Conservation (phyloP, 30 jellyfish, hydroid and myxozoan genomes). For the Sanderia malayensis region DNA sequence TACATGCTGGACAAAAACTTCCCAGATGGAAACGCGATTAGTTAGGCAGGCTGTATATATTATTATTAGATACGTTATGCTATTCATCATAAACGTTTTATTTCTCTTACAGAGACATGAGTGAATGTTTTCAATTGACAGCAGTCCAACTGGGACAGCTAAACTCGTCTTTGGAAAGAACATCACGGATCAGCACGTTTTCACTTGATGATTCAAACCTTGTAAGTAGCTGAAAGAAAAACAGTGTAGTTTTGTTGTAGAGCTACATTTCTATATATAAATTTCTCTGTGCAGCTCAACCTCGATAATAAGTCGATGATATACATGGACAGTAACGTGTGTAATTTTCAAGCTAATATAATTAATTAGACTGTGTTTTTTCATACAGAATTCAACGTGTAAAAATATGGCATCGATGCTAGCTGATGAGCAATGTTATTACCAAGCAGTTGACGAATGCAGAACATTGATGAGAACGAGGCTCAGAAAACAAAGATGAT, state of each 20-base stretch:
- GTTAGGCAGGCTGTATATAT: background rate
- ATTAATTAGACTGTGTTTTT: no score
- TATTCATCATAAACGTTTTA: background rate
- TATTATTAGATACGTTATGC: background rate
- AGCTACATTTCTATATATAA: background rate
- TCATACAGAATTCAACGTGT: slow-evolving; percentile 20
- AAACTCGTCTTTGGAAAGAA: background rate
- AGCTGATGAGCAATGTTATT: slow-evolving; percentile 36
- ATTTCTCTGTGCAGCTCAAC: background rate
- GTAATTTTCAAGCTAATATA: background rate
- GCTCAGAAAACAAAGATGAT: slow-evolving; percentile 36
- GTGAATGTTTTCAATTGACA: slow-evolving; percentile 2
- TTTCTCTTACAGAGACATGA: slow-evolving; percentile 5
- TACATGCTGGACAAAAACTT: background rate
- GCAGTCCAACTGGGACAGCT: slow-evolving; percentile 9
- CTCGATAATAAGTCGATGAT: no score
- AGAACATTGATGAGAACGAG: slow-evolving; percentile 37
- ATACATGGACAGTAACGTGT: background rate
- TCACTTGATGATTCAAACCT: background rate
- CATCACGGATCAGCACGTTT: background rate
- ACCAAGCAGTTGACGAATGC: slow-evolving; percentile 26
- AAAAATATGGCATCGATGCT: slow-evolving; percentile 29
- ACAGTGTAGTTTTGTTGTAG: background rate
- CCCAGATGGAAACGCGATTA: no score
- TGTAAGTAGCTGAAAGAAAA: background rate